These are phyloP conservation scores for Frankliniella intonsa DNA, from an alignment of 2,888 invertebrate genomes.

Conservation along the genomic window DNA sequence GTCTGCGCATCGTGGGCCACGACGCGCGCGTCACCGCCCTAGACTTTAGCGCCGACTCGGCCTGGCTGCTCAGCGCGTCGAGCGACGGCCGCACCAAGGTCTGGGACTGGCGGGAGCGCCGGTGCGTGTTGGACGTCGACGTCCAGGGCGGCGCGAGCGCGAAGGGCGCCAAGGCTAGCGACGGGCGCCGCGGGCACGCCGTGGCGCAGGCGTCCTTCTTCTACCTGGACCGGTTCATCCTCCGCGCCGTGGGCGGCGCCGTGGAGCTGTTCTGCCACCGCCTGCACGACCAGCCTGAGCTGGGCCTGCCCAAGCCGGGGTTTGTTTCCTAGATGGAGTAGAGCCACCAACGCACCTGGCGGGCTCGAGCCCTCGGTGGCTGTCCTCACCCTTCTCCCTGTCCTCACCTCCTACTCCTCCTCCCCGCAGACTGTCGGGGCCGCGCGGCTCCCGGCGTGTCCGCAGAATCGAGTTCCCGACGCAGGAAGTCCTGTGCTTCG, in stretches of 20 bases:
- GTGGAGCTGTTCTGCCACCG: constrained; percentile 34
- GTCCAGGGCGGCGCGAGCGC: background rate
- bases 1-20: constrained; percentile 34
- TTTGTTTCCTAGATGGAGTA: background rate
- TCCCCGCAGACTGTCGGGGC: background rate
- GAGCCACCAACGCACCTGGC: background rate
- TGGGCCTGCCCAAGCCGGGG: background rate
- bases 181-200: background rate
- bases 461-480: constrained; percentile 33
- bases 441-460: constrained; percentile 24
- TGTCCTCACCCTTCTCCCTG: background rate
- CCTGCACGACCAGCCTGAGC: constrained; percentile 26
- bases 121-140: background rate
- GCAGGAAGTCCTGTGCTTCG: constrained; percentile 35
- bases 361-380: background rate
- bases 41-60: constrained; percentile 35
- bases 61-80: constrained; percentile 36
- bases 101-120: constrained; percentile 35
- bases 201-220: constrained; percentile 33
- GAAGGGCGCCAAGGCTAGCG: background rate
- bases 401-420: background rate
- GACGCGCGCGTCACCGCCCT: constrained; percentile 34
- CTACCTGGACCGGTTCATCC: constrained; percentile 36
- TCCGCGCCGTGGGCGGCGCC: constrained; percentile 30
- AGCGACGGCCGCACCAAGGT: constrained; percentile 34